These are phyloP conservation scores for Synaphobranchus kaupii DNA, from an alignment of 2,797 vertebrate species.

Conservation along the genomic window DNA sequence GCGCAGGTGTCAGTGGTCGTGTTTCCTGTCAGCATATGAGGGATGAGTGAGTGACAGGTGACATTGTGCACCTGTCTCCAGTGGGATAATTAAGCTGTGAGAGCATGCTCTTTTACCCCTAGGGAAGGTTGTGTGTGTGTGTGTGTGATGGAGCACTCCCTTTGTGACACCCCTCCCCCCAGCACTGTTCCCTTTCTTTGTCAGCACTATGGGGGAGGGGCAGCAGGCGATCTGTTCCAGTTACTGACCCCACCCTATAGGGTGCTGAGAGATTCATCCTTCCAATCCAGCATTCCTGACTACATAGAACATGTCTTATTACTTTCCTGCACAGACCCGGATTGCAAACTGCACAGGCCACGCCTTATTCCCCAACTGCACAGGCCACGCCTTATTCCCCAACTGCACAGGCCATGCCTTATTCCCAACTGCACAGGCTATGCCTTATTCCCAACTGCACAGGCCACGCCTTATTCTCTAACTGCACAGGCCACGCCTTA, in stretches of 20 bases:
- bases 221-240: background rate
- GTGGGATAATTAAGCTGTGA: conserved; percentile 17
- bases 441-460: background rate
- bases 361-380: background rate
- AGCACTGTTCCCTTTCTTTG: background rate
- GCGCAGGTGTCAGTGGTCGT: background rate
- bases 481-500: background rate
- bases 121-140: background rate
- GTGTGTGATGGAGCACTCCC: background rate
- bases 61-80: conserved; percentile 16
- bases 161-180: background rate
- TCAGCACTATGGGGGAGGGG: background rate
- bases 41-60: conserved; percentile 12
- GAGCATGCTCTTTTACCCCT: background rate
- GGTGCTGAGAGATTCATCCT: background rate
- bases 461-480: background rate
- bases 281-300: background rate
- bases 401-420: background rate
- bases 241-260: background rate
- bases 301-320: background rate
- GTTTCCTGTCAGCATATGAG: background rate
- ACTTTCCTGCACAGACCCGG: too few relatives aligned
- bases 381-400: background rate
- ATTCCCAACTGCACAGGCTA: background rate
- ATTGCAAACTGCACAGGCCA: background rate